A percentile compares a stretch with the other conserved stretches of the same genome.
Conservation (phyloP, 1,140 invertebrate species). For the Drosophila auraria region DNA sequence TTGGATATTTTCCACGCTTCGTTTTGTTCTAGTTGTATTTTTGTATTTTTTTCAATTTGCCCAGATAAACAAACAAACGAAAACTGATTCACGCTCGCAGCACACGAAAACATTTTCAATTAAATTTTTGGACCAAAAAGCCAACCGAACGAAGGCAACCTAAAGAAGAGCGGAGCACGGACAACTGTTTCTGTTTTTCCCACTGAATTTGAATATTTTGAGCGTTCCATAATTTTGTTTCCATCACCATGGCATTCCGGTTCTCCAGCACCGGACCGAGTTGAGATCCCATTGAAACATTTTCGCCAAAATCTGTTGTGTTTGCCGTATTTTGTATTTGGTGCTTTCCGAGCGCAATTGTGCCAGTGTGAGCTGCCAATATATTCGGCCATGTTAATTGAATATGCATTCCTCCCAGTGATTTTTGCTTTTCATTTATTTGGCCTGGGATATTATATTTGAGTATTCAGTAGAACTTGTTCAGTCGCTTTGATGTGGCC, state of each 20-base stretch:
- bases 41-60: constrained; percentile 59
- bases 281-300: constrained; percentile 54
- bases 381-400: constrained; percentile 68
- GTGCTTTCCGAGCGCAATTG: constrained; percentile 21
- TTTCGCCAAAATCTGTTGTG: constrained; percentile 44
- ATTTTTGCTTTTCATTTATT: constrained; percentile 53
- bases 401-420: constrained; percentile 69
- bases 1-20: constrained; percentile 28
- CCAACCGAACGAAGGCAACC: constrained; percentile 53
- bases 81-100: constrained; percentile 78
- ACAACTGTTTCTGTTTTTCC: constrained; percentile 52
- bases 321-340: constrained; percentile 43
- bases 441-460: constrained; percentile 19
- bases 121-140: constrained; percentile 58
- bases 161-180: constrained; percentile 21
- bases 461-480: constrained; percentile 10
- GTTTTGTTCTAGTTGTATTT: constrained; percentile 37
- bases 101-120: constrained; percentile 81
- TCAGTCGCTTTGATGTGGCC: constrained; percentile 58
- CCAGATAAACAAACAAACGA: constrained; percentile 74
- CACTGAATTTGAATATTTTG: constrained; percentile 71
- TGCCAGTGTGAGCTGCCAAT: constrained; percentile 32
- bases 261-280: constrained; percentile 40
- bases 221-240: constrained; percentile 78
- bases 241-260: constrained; percentile 58